These are phyloP conservation scores for Fragum fragum DNA, from an alignment of 2,888 invertebrate genomes.

Conservation along the genomic window DNA sequence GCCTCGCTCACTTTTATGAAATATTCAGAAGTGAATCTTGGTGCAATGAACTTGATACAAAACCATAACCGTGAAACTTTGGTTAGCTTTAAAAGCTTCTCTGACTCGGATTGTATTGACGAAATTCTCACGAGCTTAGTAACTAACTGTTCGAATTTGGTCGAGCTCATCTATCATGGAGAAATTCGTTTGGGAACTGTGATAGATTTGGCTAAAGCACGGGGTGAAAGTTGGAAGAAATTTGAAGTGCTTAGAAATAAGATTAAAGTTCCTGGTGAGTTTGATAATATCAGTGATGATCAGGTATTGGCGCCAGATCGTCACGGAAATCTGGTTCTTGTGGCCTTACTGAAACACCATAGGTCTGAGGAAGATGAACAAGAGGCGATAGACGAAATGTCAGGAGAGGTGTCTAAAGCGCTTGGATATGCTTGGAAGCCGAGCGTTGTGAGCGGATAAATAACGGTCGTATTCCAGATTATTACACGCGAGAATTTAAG, in stretches of 20 bases:
- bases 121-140: slow-evolving; percentile 67
- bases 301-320: slow-evolving; percentile 69
- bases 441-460: too few species aligned
- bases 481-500: too few species aligned
- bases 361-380: slow-evolving; percentile 52
- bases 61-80: slow-evolving; percentile 72
- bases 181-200: slow-evolving; percentile 67
- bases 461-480: too few species aligned
- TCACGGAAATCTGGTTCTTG: slow-evolving; percentile 67
- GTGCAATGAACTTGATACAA: slow-evolving; percentile 66
- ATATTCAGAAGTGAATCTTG: slow-evolving; percentile 71
- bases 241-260: slow-evolving; percentile 73
- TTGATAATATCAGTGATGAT: slow-evolving; percentile 71
- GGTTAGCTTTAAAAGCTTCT: slow-evolving; percentile 70
- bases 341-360: slow-evolving; percentile 62
- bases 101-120: slow-evolving; percentile 72
- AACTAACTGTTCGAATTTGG: slow-evolving; percentile 63
- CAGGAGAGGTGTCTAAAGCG: slow-evolving; percentile 41
- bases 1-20: slow-evolving; percentile 70
- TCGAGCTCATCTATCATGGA: slow-evolving; percentile 74
- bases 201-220: slow-evolving; percentile 65
- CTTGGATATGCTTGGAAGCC: slow-evolving; percentile 60
- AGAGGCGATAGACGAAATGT: slow-evolving; percentile 33
- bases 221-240: slow-evolving; percentile 62
- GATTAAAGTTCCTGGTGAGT: slow-evolving; percentile 60